A percentile compares a stretch with the other conserved stretches of the same genome.
These are phyloP conservation scores for Pycnonotus jocosus DNA, from an alignment of 2,113 vertebrate genomes.

Conservation along the genomic window DNA sequence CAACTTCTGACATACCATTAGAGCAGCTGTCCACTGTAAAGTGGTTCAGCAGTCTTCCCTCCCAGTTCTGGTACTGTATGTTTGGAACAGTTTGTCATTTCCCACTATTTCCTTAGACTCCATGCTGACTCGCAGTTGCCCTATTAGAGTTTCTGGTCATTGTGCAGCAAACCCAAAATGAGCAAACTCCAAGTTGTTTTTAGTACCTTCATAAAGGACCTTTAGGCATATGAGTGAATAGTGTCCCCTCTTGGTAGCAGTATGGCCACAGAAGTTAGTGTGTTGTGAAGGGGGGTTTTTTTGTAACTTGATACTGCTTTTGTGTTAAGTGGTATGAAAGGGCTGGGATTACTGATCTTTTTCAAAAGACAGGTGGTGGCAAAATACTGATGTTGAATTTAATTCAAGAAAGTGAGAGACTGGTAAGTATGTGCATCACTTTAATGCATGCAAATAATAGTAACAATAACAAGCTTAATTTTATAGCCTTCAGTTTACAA, in stretches of 20 bases:
- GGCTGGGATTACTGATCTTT: not conserved
- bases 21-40: not conserved
- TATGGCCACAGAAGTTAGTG: not conserved
- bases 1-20: not conserved
- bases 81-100: not conserved
- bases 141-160: not conserved
- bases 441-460: conserved; percentile 42
- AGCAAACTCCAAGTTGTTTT: not conserved
- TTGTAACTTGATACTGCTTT: not conserved
- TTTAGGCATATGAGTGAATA: not conserved
- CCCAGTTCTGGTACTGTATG: not conserved
- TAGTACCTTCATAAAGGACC: not conserved
- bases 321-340: not conserved
- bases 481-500: conserved; percentile 16
- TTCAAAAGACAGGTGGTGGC: conserved; percentile 16
- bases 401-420: not conserved
- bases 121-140: not conserved
- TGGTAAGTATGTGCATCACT: conserved; percentile 55
- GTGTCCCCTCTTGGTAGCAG: not conserved
- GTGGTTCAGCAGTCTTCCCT: not conserved
- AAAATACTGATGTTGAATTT: conserved; percentile 23
- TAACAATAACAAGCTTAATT: conserved; percentile 37
- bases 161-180: not conserved
- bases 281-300: not conserved
- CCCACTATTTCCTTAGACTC: not conserved